Base-by-base conservation (phyloP, 2,888 invertebrate genomes). In the Himalopsyche kuldschensis region DNA sequence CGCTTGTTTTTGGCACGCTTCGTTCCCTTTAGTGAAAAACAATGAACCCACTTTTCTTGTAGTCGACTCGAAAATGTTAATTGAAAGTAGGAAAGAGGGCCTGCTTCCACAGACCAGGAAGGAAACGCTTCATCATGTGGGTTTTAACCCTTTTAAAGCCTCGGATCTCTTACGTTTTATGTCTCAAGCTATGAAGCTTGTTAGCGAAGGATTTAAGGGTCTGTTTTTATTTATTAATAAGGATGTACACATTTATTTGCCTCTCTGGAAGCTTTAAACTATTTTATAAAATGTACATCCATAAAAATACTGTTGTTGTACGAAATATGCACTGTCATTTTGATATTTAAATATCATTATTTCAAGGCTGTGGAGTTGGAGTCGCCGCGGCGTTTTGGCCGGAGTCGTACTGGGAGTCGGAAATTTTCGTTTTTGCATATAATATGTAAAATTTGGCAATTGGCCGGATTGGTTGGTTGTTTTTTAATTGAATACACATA, bases 51-150 rank as follows among this genome's bases (percentile, higher is more conserved):
- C 76, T 69, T 69, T 55, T 69, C 76, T 41, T 76, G 27, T 27
- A 41, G 76, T 20, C 32, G 48, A 32, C 47, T 76, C 32, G 76
- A 69, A 63, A 81, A 77, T 48, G 55, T 77, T 77, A 77, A 78
- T 81, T 81, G 81, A 78, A 81, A 81, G 75, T 46, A 55, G 76
- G 55, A 35, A 47, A 69, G 69, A 30, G 69, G 69, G 80, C n/a
- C 75, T 80, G 4, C 80, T 27, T 41, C n/a, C 46, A 27, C 48
- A 81, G 47, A 27, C 63, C 76, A 81, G 81, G 63, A 63, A 77
- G 55, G 81, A 81, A 81, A 55, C 81, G 41, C 76, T 81, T 81
- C 81, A 81, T 81, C 81, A 81, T 81, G 81, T 81, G 81, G 81
- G 81, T 46, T 55, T 78, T 81, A 77, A 81, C 76, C 76, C 69